phyloP scores from a whole-genome alignment of 30 jellyfish, hydroid and myxozoan species.

The Pelagia noctiluca region DNA sequence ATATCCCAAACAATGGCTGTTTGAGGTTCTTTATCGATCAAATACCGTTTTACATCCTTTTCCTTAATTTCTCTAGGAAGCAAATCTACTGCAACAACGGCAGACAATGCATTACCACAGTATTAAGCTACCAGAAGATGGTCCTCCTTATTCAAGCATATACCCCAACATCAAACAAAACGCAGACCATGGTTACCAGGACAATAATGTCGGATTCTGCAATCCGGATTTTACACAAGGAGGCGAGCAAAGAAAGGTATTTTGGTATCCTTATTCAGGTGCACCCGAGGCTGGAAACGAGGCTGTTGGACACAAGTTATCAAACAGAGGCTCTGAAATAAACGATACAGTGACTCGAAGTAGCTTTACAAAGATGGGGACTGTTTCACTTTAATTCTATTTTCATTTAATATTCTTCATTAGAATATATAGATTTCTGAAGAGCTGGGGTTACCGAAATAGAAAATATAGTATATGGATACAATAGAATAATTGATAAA shows the following conservation, averaged over 20 bases:
- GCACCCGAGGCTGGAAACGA: conserved; percentile 20
- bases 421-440: too few species aligned
- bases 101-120: conserved; percentile 9
- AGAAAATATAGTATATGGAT: too few species aligned
- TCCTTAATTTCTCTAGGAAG: too few species aligned
- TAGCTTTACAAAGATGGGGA: not conserved
- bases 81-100: too few species aligned
- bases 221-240: conserved; percentile 56
- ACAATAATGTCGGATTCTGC: conserved; percentile 23
- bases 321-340: not conserved
- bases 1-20: too few species aligned
- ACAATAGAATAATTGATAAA: too few species aligned
- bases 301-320: not conserved
- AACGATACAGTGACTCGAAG: not conserved
- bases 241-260: conserved; percentile 28
- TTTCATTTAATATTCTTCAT: too few species aligned
- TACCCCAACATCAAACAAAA: not conserved
- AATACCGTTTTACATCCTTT: too few species aligned
- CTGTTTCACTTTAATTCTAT: too few species aligned
- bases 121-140: not conserved
- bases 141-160: too few species aligned
- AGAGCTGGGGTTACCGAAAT: too few species aligned
- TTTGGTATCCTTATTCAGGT: conserved; percentile 65
- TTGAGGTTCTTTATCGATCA: too few species aligned
- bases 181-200: conserved; percentile 1